Conservation (phyloP, 2,888 invertebrate species). For the Mesodorylaimus sp. region DNA sequence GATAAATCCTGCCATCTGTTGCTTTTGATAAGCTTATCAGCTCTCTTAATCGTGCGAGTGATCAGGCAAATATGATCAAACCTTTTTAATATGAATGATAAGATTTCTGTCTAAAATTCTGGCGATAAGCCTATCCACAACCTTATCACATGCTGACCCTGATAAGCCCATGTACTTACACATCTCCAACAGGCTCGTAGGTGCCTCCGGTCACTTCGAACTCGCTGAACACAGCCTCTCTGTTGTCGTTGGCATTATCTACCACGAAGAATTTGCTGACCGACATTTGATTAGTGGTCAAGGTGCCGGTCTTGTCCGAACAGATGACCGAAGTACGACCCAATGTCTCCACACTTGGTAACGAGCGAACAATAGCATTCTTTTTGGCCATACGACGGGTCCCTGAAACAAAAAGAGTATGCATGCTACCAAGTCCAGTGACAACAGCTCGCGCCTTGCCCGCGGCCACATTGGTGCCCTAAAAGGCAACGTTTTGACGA, state of each 20-base stretch:
- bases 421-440: conserved; percentile 93
- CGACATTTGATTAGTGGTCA: conserved; percentile 95
- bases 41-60: too few species aligned
- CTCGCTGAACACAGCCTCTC: conserved; percentile 65
- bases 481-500: too few species aligned
- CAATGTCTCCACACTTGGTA: conserved; percentile 96
- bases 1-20: too few species aligned
- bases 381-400: conserved; percentile 99
- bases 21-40: too few species aligned
- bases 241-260: conserved; percentile 69
- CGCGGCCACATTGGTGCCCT: conserved; percentile 94
- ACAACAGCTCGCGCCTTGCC: conserved; percentile 97
- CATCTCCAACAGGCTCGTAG: conserved; percentile 92
- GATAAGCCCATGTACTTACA: conserved; percentile 40
- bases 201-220: conserved; percentile 98
- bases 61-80: too few species aligned
- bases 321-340: conserved; percentile 99
- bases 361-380: conserved; percentile 95
- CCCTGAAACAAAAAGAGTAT: conserved; percentile 27
- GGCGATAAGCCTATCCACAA: too few species aligned
- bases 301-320: conserved; percentile 97
- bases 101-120: too few species aligned
- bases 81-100: too few species aligned
- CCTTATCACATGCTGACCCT: too few species aligned
- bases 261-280: conserved; percentile 91